Evolutionary conservation across 2,797 vertebrate genomes (phyloP), one percentile per base, ranked within the genome.

Genomic region (Sebastes ruberrimus): DNA sequence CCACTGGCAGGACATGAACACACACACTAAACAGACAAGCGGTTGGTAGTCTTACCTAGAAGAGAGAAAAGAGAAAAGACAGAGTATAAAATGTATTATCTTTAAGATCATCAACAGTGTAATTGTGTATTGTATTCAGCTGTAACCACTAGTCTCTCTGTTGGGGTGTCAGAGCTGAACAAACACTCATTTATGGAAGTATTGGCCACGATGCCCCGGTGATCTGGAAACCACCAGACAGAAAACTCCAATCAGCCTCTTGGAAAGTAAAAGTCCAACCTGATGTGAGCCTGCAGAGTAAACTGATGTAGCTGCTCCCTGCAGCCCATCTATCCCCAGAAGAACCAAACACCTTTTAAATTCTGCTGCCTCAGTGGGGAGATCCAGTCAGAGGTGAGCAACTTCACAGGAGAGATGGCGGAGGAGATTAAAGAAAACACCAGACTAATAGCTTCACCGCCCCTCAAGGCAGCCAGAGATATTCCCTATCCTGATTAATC

Each of bases 361-460:
- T 67, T 67, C 18, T 62, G 49, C 67, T 63, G 38, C 81, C 72
- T 75, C 67, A 35, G 32, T 20, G 30, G 56, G 28, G 35, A 53
- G 71, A 63, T 38, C 49, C 62, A 61, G 57, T 62, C 46, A 20
- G 46, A 76, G 46, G 60, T 69, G 52, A 53, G 52, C 9, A 53
- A 22, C 52, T 53, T n/a, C 20, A 53, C 20, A 53, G 52, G 52
- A 53, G 52, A 53, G 52, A 22, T 53, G 52, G n/a, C 4, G 0
- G n/a, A 22, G 52, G 52, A 53, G 20, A 22, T 53, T n/a, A 65
- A 76, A 84, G 62, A 77, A 49, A 72, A 74, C 38, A 75, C 4
- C 59, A 73, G 25, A 56, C 63, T 73, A 28, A 53, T 10, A 53
- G 56, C 49, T 74, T 73, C 71, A 66, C 46, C 14, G 25, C 10